A percentile compares a stretch with the other conserved stretches of the same genome.
Conservation (phyloP, 2,888 invertebrate species). For the Catocala fraxini region DNA sequence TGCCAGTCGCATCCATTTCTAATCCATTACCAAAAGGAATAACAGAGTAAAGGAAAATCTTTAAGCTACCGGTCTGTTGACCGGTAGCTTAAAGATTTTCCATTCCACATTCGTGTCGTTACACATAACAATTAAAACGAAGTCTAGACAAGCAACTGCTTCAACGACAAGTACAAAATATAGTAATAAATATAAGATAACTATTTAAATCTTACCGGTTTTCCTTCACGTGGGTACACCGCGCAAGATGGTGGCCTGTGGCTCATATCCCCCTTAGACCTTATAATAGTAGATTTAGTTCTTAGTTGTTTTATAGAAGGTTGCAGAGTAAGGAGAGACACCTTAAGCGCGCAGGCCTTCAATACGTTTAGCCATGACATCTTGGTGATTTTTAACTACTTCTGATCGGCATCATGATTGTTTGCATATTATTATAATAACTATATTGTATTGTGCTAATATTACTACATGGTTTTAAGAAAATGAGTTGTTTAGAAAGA, state of each 20-base stretch:
- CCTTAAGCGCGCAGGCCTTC: constrained; percentile 10
- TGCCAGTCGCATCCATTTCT: too few relatives aligned
- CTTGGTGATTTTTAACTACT: constrained; percentile 14
- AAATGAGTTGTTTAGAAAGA: too few relatives aligned
- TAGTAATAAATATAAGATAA: too few relatives aligned
- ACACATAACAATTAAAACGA: too few relatives aligned
- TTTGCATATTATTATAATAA: not conserved
- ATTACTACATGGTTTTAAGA: not conserved
- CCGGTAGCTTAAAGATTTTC: too few relatives aligned
- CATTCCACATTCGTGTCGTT: too few relatives aligned
- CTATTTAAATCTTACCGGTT: constrained; percentile 1
- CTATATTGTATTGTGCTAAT: not conserved
- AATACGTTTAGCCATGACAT: constrained; percentile 39
- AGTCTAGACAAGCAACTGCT: too few relatives aligned
- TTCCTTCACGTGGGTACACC: not conserved
- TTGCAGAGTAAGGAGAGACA: constrained; percentile 1
- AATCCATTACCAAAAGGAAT: too few relatives aligned
- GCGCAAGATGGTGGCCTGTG: not conserved
- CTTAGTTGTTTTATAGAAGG: not conserved
- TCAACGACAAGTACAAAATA: too few relatives aligned
- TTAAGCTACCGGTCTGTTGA: too few relatives aligned
- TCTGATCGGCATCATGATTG: constrained; percentile 34
- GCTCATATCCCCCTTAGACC: not conserved
- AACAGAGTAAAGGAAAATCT: too few relatives aligned
- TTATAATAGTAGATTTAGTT: constrained; percentile 3